Evolutionary conservation across 2,113 vertebrate genomes (phyloP).

Genomic region (Hucho hucho): DNA sequence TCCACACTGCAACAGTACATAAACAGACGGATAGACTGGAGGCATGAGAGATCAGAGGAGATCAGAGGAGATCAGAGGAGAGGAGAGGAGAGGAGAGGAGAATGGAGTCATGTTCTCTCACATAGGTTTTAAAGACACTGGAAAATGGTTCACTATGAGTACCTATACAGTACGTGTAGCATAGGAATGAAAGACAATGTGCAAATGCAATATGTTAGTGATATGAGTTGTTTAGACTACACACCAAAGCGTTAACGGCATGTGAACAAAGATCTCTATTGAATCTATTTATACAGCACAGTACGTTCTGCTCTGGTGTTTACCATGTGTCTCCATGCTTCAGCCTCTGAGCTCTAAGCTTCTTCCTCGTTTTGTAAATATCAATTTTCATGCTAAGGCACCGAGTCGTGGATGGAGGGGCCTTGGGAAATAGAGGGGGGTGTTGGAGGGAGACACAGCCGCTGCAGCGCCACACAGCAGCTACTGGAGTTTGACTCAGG

Average conservation of each 20-base stretch:
- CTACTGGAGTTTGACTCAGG: slow-evolving; percentile 65
- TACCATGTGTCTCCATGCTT: background rate
- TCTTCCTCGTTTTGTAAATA: background rate
- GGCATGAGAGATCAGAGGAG: background rate
- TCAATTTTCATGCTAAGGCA: slow-evolving; percentile 10
- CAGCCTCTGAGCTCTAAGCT: background rate
- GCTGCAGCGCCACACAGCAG: too few relatives aligned
- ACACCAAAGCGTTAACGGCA: too few relatives aligned
- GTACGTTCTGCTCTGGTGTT: background rate
- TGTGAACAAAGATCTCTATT: too few relatives aligned
- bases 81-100: too few relatives aligned
- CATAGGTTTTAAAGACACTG: background rate
- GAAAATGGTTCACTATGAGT: too few relatives aligned
- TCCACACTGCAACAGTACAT: background rate
- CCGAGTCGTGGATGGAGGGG: background rate
- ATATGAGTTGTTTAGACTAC: too few relatives aligned
- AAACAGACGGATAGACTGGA: background rate
- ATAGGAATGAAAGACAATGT: too few relatives aligned
- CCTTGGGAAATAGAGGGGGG: too few relatives aligned
- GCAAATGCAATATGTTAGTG: too few relatives aligned
- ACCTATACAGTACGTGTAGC: too few relatives aligned
- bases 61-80: background rate
- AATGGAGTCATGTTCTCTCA: background rate
- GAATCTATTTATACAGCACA: too few relatives aligned
- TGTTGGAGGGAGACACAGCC: too few relatives aligned